A percentile compares a stretch with the other conserved stretches of the same genome.
These are phyloP conservation scores for Galaxias olidus DNA, from an alignment of 2,797 vertebrate species.

Conservation along the genomic window DNA sequence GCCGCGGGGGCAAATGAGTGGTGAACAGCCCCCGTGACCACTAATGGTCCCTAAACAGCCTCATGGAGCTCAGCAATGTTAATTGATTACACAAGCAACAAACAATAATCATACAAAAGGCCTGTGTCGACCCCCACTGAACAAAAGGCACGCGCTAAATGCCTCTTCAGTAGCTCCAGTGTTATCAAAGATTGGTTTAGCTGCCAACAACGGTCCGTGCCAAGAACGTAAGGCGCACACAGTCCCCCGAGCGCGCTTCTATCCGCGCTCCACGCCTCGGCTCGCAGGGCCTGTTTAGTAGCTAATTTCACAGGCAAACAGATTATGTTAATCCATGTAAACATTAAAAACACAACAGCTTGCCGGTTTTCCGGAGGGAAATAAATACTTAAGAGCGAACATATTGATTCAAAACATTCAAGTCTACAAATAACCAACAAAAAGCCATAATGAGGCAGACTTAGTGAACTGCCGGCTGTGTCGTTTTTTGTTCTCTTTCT, in stretches of 20 bases:
- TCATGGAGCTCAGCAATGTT: conserved; percentile 45
- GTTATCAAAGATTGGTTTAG: conserved; percentile 65
- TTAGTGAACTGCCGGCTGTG: conserved; percentile 58
- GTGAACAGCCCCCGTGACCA: conserved; percentile 6
- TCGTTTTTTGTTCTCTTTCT: conserved; percentile 41
- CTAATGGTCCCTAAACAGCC: conserved; percentile 48
- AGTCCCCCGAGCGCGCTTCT: conserved; percentile 71
- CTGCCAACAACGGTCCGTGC: conserved; percentile 61
- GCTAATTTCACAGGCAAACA: conserved; percentile 85
- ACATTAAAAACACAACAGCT: conserved; percentile 81
- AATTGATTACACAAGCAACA: conserved; percentile 58
- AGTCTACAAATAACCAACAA: conserved; percentile 73
- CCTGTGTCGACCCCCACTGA: conserved; percentile 28
- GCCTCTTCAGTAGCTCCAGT: conserved; percentile 52
- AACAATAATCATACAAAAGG: conserved; percentile 35
- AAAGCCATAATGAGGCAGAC: conserved; percentile 70
- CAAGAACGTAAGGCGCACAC: conserved; percentile 58
- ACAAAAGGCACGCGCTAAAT: conserved; percentile 59
- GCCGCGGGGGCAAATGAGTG: no score
- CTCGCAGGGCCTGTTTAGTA: conserved; percentile 75
- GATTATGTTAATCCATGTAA: conserved; percentile 86
- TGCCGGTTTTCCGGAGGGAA: conserved; percentile 76
- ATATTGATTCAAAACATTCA: conserved; percentile 74
- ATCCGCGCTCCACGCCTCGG: conserved; percentile 69
- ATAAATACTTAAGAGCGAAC: conserved; percentile 76